Percentiles rank a stretch among this genome's conserved stretches.
phyloP scores from a whole-genome alignment of 2,888 invertebrate species.

The Acrocyrtus sp. region DNA sequence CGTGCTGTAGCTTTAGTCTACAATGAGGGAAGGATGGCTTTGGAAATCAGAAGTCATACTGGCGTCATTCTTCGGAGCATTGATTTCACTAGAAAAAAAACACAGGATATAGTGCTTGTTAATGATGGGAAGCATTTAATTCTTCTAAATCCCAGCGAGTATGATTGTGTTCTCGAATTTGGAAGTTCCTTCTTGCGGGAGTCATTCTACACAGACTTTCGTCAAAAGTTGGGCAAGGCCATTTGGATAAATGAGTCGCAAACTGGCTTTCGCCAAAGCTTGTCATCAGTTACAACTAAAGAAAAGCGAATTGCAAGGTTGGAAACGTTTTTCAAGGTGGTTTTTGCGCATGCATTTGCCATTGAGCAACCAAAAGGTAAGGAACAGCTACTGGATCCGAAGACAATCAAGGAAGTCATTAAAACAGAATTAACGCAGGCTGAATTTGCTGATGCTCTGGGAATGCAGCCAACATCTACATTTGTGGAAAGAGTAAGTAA shows the following conservation, averaged over 20 bases:
- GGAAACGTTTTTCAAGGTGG: constrained; percentile 71
- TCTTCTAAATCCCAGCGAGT: constrained; percentile 68
- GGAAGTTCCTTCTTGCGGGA: constrained; percentile 64
- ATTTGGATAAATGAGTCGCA: constrained; percentile 37
- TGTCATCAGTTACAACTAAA: constrained; percentile 68
- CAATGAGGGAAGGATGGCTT: constrained; percentile 64
- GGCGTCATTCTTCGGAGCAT: constrained; percentile 68
- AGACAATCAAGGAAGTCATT: constrained; percentile 68
- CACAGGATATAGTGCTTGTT: constrained; percentile 65
- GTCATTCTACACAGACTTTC: constrained; percentile 67
- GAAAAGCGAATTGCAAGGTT: constrained; percentile 68
- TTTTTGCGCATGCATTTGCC: constrained; percentile 69
- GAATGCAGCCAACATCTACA: constrained; percentile 70
- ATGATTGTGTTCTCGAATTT: constrained; percentile 70
- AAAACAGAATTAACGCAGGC: constrained; percentile 70
- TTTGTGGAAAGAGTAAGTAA: constrained; percentile 70
- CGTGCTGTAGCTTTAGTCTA: constrained; percentile 67
- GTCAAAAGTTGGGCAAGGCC: constrained; percentile 62
- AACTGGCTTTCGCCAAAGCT: constrained; percentile 53
- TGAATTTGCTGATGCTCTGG: constrained; percentile 73
- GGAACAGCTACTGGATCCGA: constrained; percentile 66
- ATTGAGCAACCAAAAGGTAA: constrained; percentile 67
- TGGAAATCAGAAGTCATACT: constrained; percentile 66
- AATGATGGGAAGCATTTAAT: constrained; percentile 67
- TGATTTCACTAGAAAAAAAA: constrained; percentile 65